phyloP scores from a whole-genome alignment of 2,888 invertebrate genomes.

The Steromphala cineraria region DNA sequence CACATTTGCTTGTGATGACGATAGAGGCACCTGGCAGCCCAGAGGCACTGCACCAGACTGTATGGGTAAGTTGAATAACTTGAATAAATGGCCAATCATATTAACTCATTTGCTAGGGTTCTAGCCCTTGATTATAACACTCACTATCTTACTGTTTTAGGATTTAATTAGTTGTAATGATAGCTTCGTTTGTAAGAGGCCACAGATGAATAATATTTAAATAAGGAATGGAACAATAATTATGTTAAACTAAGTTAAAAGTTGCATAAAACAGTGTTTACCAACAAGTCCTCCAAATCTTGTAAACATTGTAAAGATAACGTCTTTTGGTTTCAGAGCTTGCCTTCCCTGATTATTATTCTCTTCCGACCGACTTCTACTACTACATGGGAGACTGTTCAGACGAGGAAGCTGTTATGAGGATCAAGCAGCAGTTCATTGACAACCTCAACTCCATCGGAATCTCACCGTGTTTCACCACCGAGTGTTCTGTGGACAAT shows the following conservation, averaged over 20 bases:
- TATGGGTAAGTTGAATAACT: neutral
- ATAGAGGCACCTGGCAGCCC: neutral
- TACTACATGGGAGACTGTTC: neutral
- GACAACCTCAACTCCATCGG: neutral
- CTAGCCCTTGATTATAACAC: no score
- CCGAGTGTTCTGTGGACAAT: neutral
- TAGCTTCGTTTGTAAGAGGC: no score
- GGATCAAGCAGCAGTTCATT: neutral
- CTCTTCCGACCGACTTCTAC: neutral
- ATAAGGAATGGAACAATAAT: no score
- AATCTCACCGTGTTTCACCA: neutral
- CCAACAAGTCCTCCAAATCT: no score
- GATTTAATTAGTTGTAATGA: no score
- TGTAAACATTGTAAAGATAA: no score
- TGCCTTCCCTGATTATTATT: neutral
- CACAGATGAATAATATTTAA: no score
- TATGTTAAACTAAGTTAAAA: no score
- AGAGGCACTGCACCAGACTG: neutral
- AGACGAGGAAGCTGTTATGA: neutral
- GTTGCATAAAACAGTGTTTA: no score
- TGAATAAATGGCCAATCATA: no score
- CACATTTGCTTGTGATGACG: neutral
- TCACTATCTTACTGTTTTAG: no score
- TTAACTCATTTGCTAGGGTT: no score
- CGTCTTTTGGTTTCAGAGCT: neutral